phyloP scores from a whole-genome alignment of 2,113 vertebrate genomes.

The Acinonyx jubatus region DNA sequence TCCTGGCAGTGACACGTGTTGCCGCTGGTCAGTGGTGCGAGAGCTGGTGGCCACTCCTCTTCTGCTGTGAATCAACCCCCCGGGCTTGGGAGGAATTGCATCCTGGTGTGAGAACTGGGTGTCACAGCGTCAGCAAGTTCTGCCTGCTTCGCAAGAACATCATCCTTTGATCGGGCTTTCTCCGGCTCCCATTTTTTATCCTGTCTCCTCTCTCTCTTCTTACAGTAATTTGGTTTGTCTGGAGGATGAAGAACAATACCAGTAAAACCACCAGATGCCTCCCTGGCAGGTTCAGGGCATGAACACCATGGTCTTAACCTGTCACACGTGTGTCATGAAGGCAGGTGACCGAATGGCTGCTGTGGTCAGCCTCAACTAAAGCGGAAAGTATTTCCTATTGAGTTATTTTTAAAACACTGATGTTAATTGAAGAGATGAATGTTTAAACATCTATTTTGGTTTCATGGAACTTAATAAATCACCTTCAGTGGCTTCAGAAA shows the following conservation, averaged over 20 bases:
- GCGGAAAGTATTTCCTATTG: neutral
- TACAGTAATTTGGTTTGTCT: neutral
- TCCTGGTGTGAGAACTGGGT: no score
- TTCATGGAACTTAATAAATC: neutral
- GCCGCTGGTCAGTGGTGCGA: neutral
- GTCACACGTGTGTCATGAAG: no score
- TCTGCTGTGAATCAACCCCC: neutral
- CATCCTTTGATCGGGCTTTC: neutral
- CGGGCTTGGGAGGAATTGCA: no score
- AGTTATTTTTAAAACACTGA: neutral
- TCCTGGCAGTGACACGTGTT: fast-evolving
- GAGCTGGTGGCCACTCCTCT: neutral
- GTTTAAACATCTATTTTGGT: neutral
- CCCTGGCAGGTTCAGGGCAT: neutral
- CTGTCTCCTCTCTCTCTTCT: neutral
- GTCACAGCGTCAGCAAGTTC: neutral
- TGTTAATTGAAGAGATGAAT: neutral
- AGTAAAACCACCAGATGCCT: neutral
- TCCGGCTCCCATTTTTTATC: fast-evolving
- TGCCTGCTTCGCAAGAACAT: neutral
- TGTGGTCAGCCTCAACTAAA: neutral
- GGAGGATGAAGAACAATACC: neutral
- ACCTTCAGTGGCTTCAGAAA: neutral
- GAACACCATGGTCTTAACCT: fast-evolving
- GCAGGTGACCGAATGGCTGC: neutral